Base-by-base conservation (phyloP, 2,113 vertebrate genomes). In the Podilymbus podiceps region DNA sequence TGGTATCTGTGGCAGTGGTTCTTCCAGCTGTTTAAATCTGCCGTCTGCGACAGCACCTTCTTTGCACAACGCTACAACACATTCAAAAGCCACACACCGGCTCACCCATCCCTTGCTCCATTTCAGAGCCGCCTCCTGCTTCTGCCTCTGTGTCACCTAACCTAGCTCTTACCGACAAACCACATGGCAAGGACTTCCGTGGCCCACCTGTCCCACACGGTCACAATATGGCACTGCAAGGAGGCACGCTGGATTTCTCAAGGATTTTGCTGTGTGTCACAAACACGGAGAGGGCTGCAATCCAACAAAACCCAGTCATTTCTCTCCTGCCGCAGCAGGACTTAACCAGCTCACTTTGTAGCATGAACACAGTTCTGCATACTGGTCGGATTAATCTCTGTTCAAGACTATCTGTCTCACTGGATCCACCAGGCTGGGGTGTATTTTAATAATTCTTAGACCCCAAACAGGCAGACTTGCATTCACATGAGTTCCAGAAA, bases 31-130 rank as follows among this genome's bases (percentile, higher is more conserved):
- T 25, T 14, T 38, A 21, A 89, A 59, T 18, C 3, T 0, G 44
- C 47, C 1, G 0, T 25, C 52, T 5, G 5, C 0, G 0, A 50
- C 15, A 50, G 2, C 19, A 55, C 14, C 7, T 69, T 55, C 52
- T 38, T 76, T 77, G 63, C 66, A 25, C 40, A 52, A 92, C 15
- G 83, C 25, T 92, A 49, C 71, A 68, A 28, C 11, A n/a, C 8
- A 18, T 56, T 38, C 19, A 74, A 25, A 73, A 55, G 30, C 55
- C 19, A 53, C 50, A 44, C 6, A 38, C 20, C 17, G 46, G 60
- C 46, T 78, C 22, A 25, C 6, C 15, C 14, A 25, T 17, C 25
- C 40, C 50, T 84, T 78, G 50, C 38, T 88, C 30, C 55, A 5
- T 30, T 72, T 90, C 66, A 82, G 69, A 91, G 49, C 6, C 6